Base-by-base conservation (phyloP, 2,797 vertebrate species). In the Pipistrellus pipistrellus region DNA sequence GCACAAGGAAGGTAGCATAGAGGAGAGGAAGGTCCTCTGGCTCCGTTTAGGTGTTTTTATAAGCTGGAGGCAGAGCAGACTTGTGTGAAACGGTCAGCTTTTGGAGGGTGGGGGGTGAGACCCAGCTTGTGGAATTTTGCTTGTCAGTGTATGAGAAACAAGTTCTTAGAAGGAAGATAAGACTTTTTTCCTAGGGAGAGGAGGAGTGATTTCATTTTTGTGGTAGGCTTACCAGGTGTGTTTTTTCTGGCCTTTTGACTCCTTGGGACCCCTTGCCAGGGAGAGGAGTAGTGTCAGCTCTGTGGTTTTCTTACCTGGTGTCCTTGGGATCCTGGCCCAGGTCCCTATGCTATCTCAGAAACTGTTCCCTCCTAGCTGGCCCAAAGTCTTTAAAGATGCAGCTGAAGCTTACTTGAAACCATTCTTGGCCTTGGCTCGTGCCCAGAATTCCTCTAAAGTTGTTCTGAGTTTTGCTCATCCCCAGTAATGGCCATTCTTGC, bases 391-490 rank as follows among this genome's bases (percentile, higher is more conserved):
- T 81, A 13, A 51, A 75, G 30, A 77, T 21, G 83, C 51, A 85
- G 69, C 41, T 66, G 32, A 93, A 88, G 53, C 57, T 93, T 90
- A 25, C 78, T 86, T 88, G 83, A 91, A 94, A 21, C 71, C 85
- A 30, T 85, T 75, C 35, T 14, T 78, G 38, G 85, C 57, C 48
- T 55, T 55, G 5, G 4, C 38, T 87, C 73, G 71, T 75, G 30
- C 48, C 25, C 23, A 59, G 10, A 88, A 73, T 68, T 59, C 38
- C 48, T 92, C 66, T 69, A 3, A 86, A 82, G 12, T 8, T 77
- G 21, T 88, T 88, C 41, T 80, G 53, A 38, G 32, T 17, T 83
- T 78, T n/a, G 23, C 14, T 51, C 30, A 38, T 41, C 18, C 78
- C 21, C 13, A 25, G 55, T 80, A 78, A 25, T 75, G n/a, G 55